Percentiles rank a stretch among this genome's conserved stretches.
phyloP scores from a whole-genome alignment of 1,140 invertebrate species.

The Magallana gigas region DNA sequence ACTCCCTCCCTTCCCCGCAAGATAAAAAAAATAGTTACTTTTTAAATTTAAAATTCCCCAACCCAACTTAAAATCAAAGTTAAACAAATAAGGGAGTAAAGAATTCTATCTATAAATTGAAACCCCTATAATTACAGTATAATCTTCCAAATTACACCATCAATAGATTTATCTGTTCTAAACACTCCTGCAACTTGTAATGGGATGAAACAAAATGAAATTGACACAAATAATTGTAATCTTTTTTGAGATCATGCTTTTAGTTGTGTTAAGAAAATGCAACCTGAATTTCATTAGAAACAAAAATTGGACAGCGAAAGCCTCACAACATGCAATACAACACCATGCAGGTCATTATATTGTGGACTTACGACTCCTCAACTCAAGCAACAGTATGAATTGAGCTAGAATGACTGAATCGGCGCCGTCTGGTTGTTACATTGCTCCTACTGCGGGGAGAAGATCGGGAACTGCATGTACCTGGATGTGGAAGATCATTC shows the following conservation, averaged over 20 bases:
- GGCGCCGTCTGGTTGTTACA: slow-evolving; percentile 3
- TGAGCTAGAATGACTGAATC: slow-evolving; percentile 22
- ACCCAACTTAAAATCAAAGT: no score
- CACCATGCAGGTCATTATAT: background rate
- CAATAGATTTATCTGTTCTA: no score
- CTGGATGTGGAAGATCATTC: slow-evolving; percentile 44
- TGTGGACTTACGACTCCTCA: background rate
- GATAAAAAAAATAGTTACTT: no score
- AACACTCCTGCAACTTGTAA: no score
- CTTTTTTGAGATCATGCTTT: background rate
- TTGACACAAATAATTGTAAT: no score
- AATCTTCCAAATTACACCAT: no score
- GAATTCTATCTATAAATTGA: no score
- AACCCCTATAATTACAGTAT: no score
- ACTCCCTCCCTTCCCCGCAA: no score
- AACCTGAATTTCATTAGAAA: slow-evolving; percentile 27
- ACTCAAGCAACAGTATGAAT: slow-evolving; percentile 26
- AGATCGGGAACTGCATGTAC: slow-evolving; percentile 22
- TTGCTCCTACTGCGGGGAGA: slow-evolving; percentile 14
- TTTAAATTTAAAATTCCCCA: no score
- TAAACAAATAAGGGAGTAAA: no score
- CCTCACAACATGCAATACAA: slow-evolving; percentile 25
- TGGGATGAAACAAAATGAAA: no score
- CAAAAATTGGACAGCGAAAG: background rate
- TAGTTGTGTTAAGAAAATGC: slow-evolving; percentile 15